These are phyloP conservation scores for Dryoscopus gambensis DNA, from an alignment of 2,113 vertebrate species.

Conservation along the genomic window DNA sequence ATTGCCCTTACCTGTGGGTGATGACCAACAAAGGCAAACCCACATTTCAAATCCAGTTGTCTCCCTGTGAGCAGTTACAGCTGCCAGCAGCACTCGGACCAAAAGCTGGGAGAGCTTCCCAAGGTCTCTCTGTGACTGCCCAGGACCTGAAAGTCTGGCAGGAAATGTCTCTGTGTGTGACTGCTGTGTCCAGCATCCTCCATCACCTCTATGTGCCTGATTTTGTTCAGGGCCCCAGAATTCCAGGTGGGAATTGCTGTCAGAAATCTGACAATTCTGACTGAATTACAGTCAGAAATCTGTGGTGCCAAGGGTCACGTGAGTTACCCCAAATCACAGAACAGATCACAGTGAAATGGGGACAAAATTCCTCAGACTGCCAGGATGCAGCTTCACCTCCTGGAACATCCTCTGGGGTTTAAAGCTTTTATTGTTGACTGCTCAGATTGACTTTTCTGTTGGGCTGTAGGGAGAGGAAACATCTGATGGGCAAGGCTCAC, in stretches of 20 bases:
- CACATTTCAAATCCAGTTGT: not conserved
- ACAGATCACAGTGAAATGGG: not conserved
- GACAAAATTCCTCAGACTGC: not conserved
- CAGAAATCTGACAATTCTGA: too few relatives aligned
- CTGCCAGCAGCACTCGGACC: not conserved
- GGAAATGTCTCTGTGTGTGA: not conserved
- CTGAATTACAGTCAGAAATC: not conserved
- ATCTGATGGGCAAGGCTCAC: not conserved
- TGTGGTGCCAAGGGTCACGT: not conserved
- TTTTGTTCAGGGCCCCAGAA: not conserved
- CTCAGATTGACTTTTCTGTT: not conserved
- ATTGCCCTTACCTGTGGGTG: not conserved
- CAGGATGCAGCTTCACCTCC: not conserved
- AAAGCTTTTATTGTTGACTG: not conserved
- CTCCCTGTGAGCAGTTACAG: not conserved
- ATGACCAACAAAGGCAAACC: not conserved
- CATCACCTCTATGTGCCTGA: fast-evolving
- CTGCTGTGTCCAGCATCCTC: not conserved
- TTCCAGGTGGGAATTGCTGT: not conserved
- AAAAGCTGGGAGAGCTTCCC: not conserved
- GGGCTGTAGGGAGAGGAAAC: not conserved
- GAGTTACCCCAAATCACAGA: not conserved
- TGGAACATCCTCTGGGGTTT: not conserved
- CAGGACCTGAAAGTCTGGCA: not conserved
- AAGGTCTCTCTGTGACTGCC: not conserved